A percentile compares a stretch with the other conserved stretches of the same genome.
phyloP scores from a whole-genome alignment of 1,140 invertebrate species.

The Branchinecta lynchi region DNA sequence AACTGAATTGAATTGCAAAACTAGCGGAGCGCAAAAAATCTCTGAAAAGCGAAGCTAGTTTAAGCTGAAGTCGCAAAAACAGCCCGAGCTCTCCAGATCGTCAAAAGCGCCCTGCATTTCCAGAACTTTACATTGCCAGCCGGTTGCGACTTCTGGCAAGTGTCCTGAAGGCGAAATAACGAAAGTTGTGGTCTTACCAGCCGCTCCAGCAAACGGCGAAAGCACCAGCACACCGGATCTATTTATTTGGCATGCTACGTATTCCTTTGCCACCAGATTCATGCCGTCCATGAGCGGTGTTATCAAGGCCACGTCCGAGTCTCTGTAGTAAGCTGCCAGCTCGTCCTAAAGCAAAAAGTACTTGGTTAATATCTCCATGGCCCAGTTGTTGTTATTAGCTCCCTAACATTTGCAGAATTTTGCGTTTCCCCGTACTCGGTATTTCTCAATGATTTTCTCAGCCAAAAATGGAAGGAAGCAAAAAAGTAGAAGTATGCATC shows the following conservation, averaged over 20 bases:
- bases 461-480: no score
- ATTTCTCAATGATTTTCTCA: no score
- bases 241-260: constrained; percentile 33
- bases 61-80: not conserved
- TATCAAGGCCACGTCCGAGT: constrained; percentile 32
- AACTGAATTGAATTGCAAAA: no score
- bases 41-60: no score
- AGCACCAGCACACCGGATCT: constrained; percentile 33
- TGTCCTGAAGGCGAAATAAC: not conserved
- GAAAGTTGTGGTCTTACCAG: constrained; percentile 20
- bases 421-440: no score
- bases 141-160: not conserved
- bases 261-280: constrained; percentile 38
- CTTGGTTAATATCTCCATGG: no score
- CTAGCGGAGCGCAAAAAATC: no score
- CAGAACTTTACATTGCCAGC: not conserved
- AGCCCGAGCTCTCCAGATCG: not conserved
- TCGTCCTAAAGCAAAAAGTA: constrained; percentile 23
- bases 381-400: no score
- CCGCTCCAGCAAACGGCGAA: constrained; percentile 33
- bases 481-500: no score
- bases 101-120: not conserved
- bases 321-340: constrained; percentile 33
- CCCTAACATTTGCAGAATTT: no score
- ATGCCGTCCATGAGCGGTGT: constrained; percentile 36